Conservation (phyloP, 2,113 vertebrate genomes). For the Scatophagus argus region DNA sequence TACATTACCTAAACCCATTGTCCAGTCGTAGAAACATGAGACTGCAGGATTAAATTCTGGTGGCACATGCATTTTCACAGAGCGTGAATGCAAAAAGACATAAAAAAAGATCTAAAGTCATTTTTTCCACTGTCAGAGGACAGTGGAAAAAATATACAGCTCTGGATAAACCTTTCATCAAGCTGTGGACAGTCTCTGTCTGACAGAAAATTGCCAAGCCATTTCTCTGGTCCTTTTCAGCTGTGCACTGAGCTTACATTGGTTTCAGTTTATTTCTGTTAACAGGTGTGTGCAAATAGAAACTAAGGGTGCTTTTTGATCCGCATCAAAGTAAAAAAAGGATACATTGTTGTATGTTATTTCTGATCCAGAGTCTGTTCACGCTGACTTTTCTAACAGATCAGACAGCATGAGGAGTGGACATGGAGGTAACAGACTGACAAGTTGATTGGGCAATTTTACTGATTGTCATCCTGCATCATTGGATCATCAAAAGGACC, state of each 20-base stretch:
- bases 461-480: too few relatives aligned
- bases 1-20: not conserved
- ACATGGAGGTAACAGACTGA: too few relatives aligned
- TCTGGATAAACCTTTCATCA: slow-evolving; percentile 14
- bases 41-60: not conserved
- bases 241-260: not conserved
- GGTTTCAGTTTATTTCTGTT: not conserved
- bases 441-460: too few relatives aligned
- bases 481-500: too few relatives aligned
- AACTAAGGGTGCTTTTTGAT: too few relatives aligned
- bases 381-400: too few relatives aligned
- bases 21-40: not conserved
- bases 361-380: too few relatives aligned
- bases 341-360: too few relatives aligned
- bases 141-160: not conserved
- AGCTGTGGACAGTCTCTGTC: not conserved
- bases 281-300: not conserved
- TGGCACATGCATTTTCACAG: not conserved
- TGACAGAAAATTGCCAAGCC: slow-evolving; percentile 2
- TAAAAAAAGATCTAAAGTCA: not conserved
- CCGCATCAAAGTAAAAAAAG: too few relatives aligned
- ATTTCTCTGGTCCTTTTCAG: not conserved
- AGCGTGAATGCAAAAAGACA: not conserved
- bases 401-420: too few relatives aligned
- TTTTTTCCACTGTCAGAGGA: not conserved